Evolutionary conservation across 2,797 vertebrate species (phyloP), one percentile per base, ranked within the genome.

Genomic region (Bryconaethiops microstoma): DNA sequence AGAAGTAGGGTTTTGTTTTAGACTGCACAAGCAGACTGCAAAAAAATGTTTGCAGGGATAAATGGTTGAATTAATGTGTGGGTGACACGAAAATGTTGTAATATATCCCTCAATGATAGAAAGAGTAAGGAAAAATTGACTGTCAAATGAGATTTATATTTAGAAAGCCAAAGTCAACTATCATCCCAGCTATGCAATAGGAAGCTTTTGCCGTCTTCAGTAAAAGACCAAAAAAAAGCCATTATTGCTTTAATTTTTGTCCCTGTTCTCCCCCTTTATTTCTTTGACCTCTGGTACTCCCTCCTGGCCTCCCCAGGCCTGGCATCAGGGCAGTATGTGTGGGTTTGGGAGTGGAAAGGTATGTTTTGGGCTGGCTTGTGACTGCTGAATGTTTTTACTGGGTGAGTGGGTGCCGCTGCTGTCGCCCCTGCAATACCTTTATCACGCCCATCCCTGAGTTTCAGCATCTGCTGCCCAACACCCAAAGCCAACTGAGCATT

Each of bases 381-480:
- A 86, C 88, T 83, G 84, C 89, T 91, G 91, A 91, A 88, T 83
- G 91, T 90, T 80, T 87, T 77, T 82, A 74, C 68, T 82, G 87
- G 90, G 88, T 80, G 83, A 86, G 82, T 87, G 87, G 84, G 91
- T 65, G 90, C 89, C 90, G 90, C 93, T 93, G 92, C 85, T 88
- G 90, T 90, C 87, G 88, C 92, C 88, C 88, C 91, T 88, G 91
- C 91, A 82, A 89, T 89, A 91, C 86, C 87, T 90, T 89, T 89
- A 89, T 86, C 84, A 55, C 40, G 13, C 86, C 86, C 88, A 83
- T 77, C 81, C 84, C 87, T 75, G 83, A 90, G 79, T 83, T 78
- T 73, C 52, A 71, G 75, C 72, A 83, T 82, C 83, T 84, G 78
- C 48, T 1, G 14, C 62, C 76, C 16, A 29, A 42, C 78, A 40